phyloP scores from a whole-genome alignment of 1,140 invertebrate species.

The Rhyzopertha dominica region DNA sequence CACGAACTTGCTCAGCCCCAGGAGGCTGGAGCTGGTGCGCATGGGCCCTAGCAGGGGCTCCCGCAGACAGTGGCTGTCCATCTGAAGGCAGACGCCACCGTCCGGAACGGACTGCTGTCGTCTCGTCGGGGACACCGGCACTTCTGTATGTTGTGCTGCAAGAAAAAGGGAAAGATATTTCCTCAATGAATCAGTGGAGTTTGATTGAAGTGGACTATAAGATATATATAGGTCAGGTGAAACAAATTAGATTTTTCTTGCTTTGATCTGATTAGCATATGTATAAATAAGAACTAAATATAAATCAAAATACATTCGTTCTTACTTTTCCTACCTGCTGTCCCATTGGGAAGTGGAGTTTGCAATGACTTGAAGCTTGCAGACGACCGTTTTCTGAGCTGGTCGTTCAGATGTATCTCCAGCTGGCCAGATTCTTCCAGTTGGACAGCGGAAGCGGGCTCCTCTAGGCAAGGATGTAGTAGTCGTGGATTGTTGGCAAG shows the following conservation, averaged over 20 bases:
- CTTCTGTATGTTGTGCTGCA: background rate
- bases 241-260: no score
- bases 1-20: constrained; percentile 30
- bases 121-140: background rate
- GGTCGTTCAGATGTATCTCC: constrained; percentile 46
- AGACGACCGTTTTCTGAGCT: constrained; percentile 44
- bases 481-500: constrained; percentile 72
- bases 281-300: no score
- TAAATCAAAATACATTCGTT: no score
- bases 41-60: constrained; percentile 33
- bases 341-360: constrained; percentile 2
- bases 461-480: constrained; percentile 71
- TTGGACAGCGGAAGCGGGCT: constrained; percentile 66
- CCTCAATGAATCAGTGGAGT: no score
- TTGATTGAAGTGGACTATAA: no score
- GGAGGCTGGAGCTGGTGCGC: constrained; percentile 25
- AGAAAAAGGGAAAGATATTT: no score
- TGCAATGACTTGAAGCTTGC: constrained; percentile 20
- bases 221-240: no score
- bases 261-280: no score
- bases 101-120: constrained; percentile 18
- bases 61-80: constrained; percentile 37
- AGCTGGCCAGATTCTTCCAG: constrained; percentile 57
- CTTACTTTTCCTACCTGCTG: background rate
- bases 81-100: constrained; percentile 30